Conservation (phyloP, 2,797 vertebrate species). For the Sebastes dallii region DNA sequence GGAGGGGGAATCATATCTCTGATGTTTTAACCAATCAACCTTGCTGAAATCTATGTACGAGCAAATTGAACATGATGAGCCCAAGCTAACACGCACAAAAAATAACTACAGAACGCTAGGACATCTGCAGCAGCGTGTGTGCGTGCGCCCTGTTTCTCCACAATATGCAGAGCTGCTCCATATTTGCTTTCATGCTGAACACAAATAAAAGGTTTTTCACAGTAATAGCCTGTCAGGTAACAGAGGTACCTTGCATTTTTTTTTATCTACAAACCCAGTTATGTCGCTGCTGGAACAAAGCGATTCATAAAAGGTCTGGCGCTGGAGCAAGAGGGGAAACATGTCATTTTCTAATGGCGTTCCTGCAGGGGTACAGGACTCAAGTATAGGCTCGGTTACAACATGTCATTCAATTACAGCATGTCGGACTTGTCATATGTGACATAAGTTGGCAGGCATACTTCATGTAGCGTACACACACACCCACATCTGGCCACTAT, state of each 20-base stretch:
- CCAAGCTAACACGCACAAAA: conserved; percentile 22
- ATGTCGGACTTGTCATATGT: conserved; percentile 16
- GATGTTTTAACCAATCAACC: conserved; percentile 63
- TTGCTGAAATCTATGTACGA: conserved; percentile 48
- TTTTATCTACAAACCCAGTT: conserved; percentile 55
- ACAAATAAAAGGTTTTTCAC: conserved; percentile 47
- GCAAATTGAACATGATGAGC: conserved; percentile 64
- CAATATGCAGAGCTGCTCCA: conserved; percentile 39
- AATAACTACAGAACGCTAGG: conserved; percentile 24
- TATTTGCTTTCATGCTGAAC: conserved; percentile 48
- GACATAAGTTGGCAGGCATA: background rate
- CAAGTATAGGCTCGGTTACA: background rate
- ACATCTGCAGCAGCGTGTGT: conserved; percentile 9
- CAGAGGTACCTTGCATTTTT: conserved; percentile 17
- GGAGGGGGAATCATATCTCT: conserved; percentile 24
- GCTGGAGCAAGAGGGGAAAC: conserved; percentile 17
- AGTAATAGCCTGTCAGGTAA: conserved; percentile 63
- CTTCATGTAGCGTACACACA: background rate
- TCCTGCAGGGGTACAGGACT: background rate
- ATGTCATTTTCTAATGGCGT: conserved; percentile 31
- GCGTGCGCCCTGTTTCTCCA: conserved; percentile 5
- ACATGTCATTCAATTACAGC: conserved; percentile 26
- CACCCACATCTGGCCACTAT: background rate
- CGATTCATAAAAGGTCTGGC: conserved; percentile 38
- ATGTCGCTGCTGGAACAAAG: conserved; percentile 39